A percentile compares a stretch with the other conserved stretches of the same genome.
Evolutionary conservation across 2,797 vertebrate genomes (phyloP).

Genomic region (Pseudochirops cupreus): DNA sequence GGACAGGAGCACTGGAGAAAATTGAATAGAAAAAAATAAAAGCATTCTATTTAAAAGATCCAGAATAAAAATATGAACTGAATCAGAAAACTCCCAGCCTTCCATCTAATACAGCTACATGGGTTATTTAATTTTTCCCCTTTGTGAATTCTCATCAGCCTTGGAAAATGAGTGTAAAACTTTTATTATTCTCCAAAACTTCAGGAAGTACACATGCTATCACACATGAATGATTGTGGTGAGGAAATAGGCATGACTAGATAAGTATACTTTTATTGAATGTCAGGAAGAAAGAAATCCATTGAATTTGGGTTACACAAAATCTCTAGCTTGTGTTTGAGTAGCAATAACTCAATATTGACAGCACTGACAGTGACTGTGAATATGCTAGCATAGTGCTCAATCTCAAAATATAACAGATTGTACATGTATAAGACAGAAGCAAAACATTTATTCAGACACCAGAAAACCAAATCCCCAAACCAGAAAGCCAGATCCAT

Average conservation of each 20-base stretch:
- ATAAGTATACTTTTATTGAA: background rate
- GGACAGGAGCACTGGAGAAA: slow-evolving; percentile 13
- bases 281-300: background rate
- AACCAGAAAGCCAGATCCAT: too few species aligned
- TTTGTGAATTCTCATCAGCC: background rate
- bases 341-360: too few species aligned
- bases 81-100: background rate
- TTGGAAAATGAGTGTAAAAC: background rate
- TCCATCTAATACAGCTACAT: background rate
- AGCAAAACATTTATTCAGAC: too few species aligned
- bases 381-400: too few species aligned
- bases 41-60: background rate
- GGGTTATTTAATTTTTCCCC: background rate
- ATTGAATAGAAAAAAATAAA: background rate
- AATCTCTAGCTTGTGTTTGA: background rate
- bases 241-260: background rate
- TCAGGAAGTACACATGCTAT: background rate
- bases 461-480: too few species aligned
- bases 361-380: too few species aligned
- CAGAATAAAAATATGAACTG: background rate
- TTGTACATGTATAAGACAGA: too few species aligned
- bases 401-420: too few species aligned
- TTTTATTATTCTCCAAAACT: background rate
- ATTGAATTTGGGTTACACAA: background rate
- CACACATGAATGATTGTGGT: background rate